Conservation (phyloP, 1,140 invertebrate genomes). For the Caenorhabditis remanei region DNA sequence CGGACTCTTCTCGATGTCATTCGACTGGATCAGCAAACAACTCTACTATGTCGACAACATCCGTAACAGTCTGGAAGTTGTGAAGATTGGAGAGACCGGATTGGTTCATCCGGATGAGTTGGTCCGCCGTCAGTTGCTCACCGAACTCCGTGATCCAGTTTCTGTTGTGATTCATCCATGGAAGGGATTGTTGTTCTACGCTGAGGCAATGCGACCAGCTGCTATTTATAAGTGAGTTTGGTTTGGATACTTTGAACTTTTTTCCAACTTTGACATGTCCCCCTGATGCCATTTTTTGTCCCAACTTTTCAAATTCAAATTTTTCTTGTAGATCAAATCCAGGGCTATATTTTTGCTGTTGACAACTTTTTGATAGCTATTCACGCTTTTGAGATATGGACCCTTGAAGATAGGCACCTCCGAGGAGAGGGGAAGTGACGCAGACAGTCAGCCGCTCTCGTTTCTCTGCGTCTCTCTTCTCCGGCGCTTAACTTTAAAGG, state of each 20-base stretch:
- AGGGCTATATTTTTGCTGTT: too few relatives aligned
- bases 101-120: constrained; percentile 76
- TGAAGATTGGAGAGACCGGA: constrained; percentile 66
- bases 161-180: constrained; percentile 77
- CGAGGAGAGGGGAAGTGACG: too few relatives aligned
- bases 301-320: too few relatives aligned
- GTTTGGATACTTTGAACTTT: too few relatives aligned
- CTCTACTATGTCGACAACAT: constrained; percentile 97
- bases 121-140: constrained; percentile 73
- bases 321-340: too few relatives aligned
- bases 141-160: constrained; percentile 73
- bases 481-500: too few relatives aligned
- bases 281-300: too few relatives aligned
- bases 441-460: too few relatives aligned
- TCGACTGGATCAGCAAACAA: constrained; percentile 97
- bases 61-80: constrained; percentile 90
- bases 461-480: too few relatives aligned
- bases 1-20: constrained; percentile 94
- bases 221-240: constrained; percentile 86
- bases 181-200: constrained; percentile 88
- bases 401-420: too few relatives aligned
- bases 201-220: constrained; percentile 94
- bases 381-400: too few relatives aligned
- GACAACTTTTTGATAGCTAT: too few relatives aligned
- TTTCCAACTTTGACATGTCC: not conserved